A percentile compares a stretch with the other conserved stretches of the same genome.
Conservation (phyloP, 2,888 invertebrate genomes). For the Myopa testacea region DNA sequence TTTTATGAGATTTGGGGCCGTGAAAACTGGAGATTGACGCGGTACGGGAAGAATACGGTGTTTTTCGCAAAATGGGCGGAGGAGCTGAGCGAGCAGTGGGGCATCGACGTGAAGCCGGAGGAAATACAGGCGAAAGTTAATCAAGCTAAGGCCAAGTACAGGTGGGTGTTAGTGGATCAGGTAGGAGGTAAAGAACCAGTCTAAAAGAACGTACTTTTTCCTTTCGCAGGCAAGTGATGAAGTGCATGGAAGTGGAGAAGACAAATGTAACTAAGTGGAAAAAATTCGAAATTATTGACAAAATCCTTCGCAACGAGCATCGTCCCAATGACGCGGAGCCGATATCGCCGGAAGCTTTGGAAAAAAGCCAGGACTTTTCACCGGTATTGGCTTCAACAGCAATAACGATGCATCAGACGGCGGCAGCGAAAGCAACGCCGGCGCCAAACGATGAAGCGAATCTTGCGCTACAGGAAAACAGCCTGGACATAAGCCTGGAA, state of each 20-base stretch:
- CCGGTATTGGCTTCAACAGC: conserved; percentile 43
- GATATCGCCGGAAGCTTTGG: conserved; percentile 57
- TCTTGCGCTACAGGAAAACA: conserved; percentile 45
- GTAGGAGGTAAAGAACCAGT: background rate
- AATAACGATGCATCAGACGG: conserved; percentile 42
- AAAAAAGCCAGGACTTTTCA: conserved; percentile 61
- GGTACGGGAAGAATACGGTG: conserved; percentile 61
- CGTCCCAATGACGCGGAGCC: conserved; percentile 63
- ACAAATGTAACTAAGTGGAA: conserved; percentile 56
- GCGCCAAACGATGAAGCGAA: conserved; percentile 42
- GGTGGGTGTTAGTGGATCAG: conserved; percentile 48
- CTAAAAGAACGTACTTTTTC: background rate
- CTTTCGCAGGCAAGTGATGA: conserved; percentile 55
- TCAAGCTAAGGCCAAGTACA: conserved; percentile 62
- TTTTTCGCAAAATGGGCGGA: conserved; percentile 60
- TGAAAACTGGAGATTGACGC: conserved; percentile 61
- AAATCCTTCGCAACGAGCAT: conserved; percentile 60
- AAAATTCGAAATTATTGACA: conserved; percentile 58
- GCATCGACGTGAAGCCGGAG: conserved; percentile 61
- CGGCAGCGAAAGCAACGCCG: conserved; percentile 41
- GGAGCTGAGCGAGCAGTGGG: conserved; percentile 56
- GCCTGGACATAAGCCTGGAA: conserved; percentile 17
- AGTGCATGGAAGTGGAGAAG: conserved; percentile 52
- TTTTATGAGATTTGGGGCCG: conserved; percentile 64
- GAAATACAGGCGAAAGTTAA: conserved; percentile 63